A percentile compares a stretch with the other conserved stretches of the same genome.
Evolutionary conservation across 1,140 invertebrate species (phyloP).

Genomic region (Sminthurinus signatus): DNA sequence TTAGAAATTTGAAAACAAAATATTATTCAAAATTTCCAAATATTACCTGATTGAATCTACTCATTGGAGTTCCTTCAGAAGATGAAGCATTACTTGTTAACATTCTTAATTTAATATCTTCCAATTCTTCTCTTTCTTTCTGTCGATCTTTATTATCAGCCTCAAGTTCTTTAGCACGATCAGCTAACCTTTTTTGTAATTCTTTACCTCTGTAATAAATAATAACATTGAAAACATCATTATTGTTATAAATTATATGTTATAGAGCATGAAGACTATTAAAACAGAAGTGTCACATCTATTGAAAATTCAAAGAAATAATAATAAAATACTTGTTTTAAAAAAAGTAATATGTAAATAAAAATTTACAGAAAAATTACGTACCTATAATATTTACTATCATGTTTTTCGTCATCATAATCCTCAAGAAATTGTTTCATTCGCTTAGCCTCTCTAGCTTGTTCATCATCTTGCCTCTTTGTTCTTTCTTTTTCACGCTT

Average conservation of each 20-base stretch:
- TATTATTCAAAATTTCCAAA: no score
- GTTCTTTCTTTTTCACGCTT: conserved; percentile 83
- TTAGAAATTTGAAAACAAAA: no score
- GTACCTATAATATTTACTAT: conserved; percentile 92
- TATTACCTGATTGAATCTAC: conserved; percentile 27
- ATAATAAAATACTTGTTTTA: neutral
- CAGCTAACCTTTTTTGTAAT: conserved; percentile 75
- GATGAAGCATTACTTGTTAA: conserved; percentile 60
- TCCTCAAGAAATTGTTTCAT: conserved; percentile 97
- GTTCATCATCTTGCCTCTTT: conserved; percentile 70
- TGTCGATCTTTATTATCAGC: conserved; percentile 79
- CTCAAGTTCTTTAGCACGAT: conserved; percentile 87
- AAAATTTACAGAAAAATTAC: no score
- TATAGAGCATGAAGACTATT: neutral
- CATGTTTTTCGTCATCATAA: conserved; percentile 96
- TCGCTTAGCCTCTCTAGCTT: conserved; percentile 81
- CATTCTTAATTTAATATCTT: conserved; percentile 76
- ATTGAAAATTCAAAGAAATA: no score
- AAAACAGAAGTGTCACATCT: neutral
- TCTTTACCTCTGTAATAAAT: conserved; percentile 65
- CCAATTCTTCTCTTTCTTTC: conserved; percentile 85
- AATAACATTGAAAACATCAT: conserved; percentile 7
- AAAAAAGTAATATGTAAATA: no score
- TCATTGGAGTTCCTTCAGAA: conserved; percentile 20
- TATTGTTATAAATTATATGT: neutral